Percentiles rank a stretch among this genome's conserved stretches.
Evolutionary conservation across 2,113 vertebrate genomes (phyloP).

Genomic region (Rhipidura dahli): DNA sequence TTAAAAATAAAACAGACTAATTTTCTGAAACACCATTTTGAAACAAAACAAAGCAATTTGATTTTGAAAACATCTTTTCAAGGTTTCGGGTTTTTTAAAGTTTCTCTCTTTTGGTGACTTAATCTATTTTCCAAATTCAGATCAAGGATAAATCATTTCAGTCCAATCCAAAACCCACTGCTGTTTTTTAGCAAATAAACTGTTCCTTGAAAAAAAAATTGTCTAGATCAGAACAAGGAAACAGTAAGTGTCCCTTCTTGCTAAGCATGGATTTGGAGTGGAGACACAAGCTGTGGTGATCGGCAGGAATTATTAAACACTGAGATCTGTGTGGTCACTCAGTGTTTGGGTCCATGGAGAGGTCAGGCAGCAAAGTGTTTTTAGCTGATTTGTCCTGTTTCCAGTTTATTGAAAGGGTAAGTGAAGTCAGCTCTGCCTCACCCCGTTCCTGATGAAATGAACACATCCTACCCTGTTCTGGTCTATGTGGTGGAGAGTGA

Average conservation of each 20-base stretch:
- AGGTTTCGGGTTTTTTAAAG: background rate
- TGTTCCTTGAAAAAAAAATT: background rate
- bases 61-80: background rate
- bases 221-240: background rate
- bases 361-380: background rate
- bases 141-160: background rate
- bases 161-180: background rate
- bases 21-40: background rate
- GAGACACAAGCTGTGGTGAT: background rate
- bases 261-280: background rate
- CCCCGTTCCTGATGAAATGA: background rate
- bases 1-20: background rate
- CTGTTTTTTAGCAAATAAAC: background rate
- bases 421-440: background rate
- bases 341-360: background rate
- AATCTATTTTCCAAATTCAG: background rate
- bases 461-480: conserved; percentile 69
- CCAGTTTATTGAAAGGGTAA: background rate
- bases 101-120: background rate
- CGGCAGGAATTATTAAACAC: background rate
- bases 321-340: background rate
- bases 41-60: background rate
- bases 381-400: background rate
- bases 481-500: conserved; percentile 75
- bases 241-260: background rate